A percentile compares a stretch with the other conserved stretches of the same genome.
Evolutionary conservation across 2,888 invertebrate genomes (phyloP).

Genomic region (Micoletzkya japonica): DNA sequence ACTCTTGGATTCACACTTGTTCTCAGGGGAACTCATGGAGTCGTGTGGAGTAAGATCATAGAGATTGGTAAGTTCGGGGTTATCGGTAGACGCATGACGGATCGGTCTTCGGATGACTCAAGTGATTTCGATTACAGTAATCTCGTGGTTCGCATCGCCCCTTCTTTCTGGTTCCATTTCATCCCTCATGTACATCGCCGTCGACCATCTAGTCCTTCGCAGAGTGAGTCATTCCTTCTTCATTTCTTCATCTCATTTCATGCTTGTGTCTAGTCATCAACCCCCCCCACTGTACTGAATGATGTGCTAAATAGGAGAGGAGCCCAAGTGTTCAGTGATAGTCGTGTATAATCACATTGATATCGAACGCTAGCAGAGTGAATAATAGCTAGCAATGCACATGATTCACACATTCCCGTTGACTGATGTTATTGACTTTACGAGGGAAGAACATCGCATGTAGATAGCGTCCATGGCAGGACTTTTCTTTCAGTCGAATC

Average conservation of each 20-base stretch:
- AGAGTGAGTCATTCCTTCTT: too few relatives aligned
- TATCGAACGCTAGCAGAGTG: too few relatives aligned
- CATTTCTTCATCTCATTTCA: not conserved
- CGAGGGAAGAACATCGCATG: too few relatives aligned
- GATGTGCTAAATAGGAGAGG: not conserved
- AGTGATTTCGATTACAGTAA: conserved; percentile 69
- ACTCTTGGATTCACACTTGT: conserved; percentile 94
- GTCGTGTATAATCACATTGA: too few relatives aligned
- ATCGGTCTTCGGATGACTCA: not conserved
- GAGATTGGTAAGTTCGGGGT: conserved; percentile 71
- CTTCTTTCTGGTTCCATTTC: conserved; percentile 87
- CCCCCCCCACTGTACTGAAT: not conserved
- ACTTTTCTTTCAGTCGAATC: conserved; percentile 72
- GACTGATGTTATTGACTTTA: too few relatives aligned
- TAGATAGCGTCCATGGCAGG: too few relatives aligned
- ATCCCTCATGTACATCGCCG: conserved; percentile 77
- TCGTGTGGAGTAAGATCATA: conserved; percentile 81
- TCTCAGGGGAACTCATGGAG: conserved; percentile 78
- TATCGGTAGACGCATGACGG: too few relatives aligned
- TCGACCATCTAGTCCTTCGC: conserved; percentile 76
- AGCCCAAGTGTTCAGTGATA: not conserved
- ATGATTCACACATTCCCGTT: too few relatives aligned
- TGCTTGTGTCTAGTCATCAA: too few relatives aligned
- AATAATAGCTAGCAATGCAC: too few relatives aligned
- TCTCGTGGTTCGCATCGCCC: conserved; percentile 95